phyloP scores from a whole-genome alignment of 2,797 vertebrate genomes.

The Malacoraja senta region DNA sequence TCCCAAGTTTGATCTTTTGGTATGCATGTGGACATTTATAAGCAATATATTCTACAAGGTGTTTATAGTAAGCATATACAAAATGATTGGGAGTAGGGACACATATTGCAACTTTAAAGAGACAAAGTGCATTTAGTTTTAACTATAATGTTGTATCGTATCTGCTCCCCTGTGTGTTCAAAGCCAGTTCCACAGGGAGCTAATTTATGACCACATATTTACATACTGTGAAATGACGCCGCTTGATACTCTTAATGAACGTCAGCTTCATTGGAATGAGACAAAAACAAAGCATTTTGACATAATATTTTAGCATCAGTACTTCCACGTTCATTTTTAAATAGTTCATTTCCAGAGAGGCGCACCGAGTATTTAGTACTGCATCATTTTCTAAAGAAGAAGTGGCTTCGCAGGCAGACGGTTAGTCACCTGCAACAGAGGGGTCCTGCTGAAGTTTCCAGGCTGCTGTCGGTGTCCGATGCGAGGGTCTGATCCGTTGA shows the following conservation, averaged over 20 bases:
- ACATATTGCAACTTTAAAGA: constrained; percentile 28
- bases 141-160: constrained; percentile 33
- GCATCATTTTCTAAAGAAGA: constrained; percentile 95
- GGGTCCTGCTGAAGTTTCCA: constrained; percentile 97
- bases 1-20: background rate
- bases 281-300: constrained; percentile 82
- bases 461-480: constrained; percentile 98
- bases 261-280: constrained; percentile 71
- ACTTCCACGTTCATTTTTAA: constrained; percentile 40
- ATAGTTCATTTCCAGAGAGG: constrained; percentile 44
- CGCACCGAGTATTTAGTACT: constrained; percentile 38
- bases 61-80: constrained; percentile 30
- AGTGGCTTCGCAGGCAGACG: constrained; percentile 98
- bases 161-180: background rate
- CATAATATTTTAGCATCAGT: constrained; percentile 47
- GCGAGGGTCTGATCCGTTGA: constrained; percentile 99
- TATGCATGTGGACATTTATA: background rate
- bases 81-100: background rate
- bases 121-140: constrained; percentile 39
- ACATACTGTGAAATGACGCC: constrained; percentile 31
- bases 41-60: constrained; percentile 20
- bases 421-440: constrained; percentile 99
- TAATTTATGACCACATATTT: constrained; percentile 29
- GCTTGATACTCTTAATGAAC: constrained; percentile 24
- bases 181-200: constrained; percentile 26